phyloP scores from a whole-genome alignment of 2,888 invertebrate genomes.

The Gnatocerus cornutus region DNA sequence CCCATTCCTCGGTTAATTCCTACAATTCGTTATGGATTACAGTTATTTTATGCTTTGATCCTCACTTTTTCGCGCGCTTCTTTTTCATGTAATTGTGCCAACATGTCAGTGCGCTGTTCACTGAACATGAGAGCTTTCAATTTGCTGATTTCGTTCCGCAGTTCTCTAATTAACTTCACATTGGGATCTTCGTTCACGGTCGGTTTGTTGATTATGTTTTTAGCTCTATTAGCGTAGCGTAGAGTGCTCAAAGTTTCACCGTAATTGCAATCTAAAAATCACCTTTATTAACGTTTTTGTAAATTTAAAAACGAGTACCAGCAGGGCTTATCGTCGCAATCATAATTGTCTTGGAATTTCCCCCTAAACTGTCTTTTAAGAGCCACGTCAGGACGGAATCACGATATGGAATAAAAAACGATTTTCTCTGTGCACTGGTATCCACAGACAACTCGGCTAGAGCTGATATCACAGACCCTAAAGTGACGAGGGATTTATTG shows the following conservation, averaged over 20 bases:
- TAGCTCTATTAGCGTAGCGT: slow-evolving; percentile 91
- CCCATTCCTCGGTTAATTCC: slow-evolving; percentile 90
- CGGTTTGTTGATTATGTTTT: slow-evolving; percentile 93
- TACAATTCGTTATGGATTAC: slow-evolving; percentile 43
- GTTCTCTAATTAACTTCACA: slow-evolving; percentile 88
- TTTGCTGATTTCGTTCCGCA: slow-evolving; percentile 89
- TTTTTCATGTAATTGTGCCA: slow-evolving; percentile 90
- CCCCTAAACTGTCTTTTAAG: slow-evolving; percentile 90
- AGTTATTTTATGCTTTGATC: not conserved
- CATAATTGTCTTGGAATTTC: slow-evolving; percentile 94
- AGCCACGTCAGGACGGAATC: slow-evolving; percentile 93
- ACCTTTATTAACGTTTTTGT: not conserved
- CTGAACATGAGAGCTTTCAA: slow-evolving; percentile 83
- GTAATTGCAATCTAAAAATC: slow-evolving; percentile 82
- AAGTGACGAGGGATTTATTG: slow-evolving; percentile 90
- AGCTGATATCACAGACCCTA: slow-evolving; percentile 91
- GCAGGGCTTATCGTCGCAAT: slow-evolving; percentile 83
- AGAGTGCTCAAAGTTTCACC: slow-evolving; percentile 90
- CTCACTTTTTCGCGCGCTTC: slow-evolving; percentile 89
- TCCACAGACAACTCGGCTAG: slow-evolving; percentile 79
- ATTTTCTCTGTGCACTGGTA: slow-evolving; percentile 61
- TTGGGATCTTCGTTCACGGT: slow-evolving; percentile 93
- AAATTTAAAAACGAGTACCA: slow-evolving; percentile 55
- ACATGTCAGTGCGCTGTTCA: slow-evolving; percentile 76
- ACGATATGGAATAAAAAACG: slow-evolving; percentile 87